Conservation (phyloP, 2,888 invertebrate species). For the Dryocosmus kuriphilus region DNA sequence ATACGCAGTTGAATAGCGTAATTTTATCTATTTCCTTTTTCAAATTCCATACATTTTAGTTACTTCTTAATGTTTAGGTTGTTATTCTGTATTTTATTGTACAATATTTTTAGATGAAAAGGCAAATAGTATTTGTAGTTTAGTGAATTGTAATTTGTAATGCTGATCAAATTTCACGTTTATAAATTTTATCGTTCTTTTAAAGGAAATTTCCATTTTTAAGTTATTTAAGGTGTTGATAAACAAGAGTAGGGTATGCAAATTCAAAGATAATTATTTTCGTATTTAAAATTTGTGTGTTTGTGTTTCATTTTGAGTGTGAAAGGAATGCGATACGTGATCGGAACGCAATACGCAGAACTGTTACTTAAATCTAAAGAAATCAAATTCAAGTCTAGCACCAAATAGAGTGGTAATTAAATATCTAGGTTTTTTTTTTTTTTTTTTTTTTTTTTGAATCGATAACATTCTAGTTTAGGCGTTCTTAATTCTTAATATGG, state of each 20-base stretch:
- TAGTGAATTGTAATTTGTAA: not conserved
- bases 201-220: not conserved
- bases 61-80: conserved; percentile 9
- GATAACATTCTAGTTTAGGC: conserved; percentile 1
- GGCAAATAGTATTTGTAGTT: not conserved
- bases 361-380: not conserved
- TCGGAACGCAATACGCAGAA: not conserved
- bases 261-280: conserved; percentile 5
- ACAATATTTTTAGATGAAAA: conserved; percentile 1
- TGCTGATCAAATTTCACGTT: not conserved
- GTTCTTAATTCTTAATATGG: conserved; percentile 20
- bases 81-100: not conserved
- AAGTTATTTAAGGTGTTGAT: not conserved
- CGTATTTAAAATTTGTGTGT: not conserved
- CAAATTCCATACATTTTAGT: not conserved
- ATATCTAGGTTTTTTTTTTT: conserved; percentile 2
- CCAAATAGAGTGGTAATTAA: not conserved
- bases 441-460: too few relatives aligned
- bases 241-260: not conserved
- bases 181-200: not conserved
- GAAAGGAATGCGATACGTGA: not conserved
- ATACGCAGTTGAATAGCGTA: not conserved
- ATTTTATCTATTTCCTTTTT: not conserved
- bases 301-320: not conserved
- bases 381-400: conserved; percentile 1